phyloP scores from a whole-genome alignment of 2,888 invertebrate species.

The Drosophila nr. medialis region DNA sequence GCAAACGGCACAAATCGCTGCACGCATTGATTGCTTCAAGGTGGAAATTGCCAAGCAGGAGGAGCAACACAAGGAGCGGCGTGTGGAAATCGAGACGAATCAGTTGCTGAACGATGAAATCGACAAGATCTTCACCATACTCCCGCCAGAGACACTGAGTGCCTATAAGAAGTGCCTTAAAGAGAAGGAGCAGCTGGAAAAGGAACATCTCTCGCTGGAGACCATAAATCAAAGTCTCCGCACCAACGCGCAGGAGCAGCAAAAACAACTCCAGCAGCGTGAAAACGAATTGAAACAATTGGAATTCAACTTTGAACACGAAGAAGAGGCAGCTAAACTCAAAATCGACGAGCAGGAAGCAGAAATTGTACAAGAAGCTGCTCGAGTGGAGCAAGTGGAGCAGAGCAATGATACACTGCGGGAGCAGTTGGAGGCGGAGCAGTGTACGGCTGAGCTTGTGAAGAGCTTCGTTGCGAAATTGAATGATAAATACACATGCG shows the following conservation, averaged over 20 bases:
- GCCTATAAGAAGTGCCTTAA: conserved; percentile 47
- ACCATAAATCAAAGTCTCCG: conserved; percentile 20
- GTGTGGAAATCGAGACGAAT: conserved; percentile 43
- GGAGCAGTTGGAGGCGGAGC: conserved; percentile 19
- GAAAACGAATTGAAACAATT: conserved; percentile 24
- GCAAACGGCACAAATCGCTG: conserved; percentile 24
- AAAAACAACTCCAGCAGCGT: conserved; percentile 17
- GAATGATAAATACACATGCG: conserved; percentile 5
- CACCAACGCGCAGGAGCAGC: conserved; percentile 9
- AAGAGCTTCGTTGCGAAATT: conserved; percentile 15
- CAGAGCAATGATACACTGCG: conserved; percentile 8
- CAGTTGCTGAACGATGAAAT: conserved; percentile 47
- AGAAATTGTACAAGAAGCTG: neutral
- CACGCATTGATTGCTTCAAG: conserved; percentile 43
- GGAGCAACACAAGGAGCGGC: conserved; percentile 53
- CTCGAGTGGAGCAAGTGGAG: conserved; percentile 9
- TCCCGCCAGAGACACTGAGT: conserved; percentile 48
- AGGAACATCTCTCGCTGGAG: conserved; percentile 17
- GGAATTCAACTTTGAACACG: conserved; percentile 21
- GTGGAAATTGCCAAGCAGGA: conserved; percentile 45
- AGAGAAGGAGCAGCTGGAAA: conserved; percentile 37
- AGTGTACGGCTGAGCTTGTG: conserved; percentile 1
- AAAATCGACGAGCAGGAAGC: conserved; percentile 10
- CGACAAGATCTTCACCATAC: conserved; percentile 44
- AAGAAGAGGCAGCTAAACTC: conserved; percentile 20